phyloP scores from a whole-genome alignment of 2,113 vertebrate species.

The Engraulis encrasicolus region DNA sequence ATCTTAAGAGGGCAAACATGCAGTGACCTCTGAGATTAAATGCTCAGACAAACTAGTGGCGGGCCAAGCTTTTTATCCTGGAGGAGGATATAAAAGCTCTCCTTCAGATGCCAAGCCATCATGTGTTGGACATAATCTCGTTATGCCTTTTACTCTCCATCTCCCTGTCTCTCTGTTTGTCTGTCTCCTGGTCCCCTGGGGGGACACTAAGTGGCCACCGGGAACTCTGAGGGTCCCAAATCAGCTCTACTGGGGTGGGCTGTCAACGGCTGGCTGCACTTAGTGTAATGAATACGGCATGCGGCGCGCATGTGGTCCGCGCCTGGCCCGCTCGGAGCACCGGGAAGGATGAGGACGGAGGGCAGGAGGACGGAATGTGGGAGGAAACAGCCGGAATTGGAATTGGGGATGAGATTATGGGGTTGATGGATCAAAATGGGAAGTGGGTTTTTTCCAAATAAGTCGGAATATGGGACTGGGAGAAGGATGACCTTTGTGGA shows the following conservation, averaged over 20 bases:
- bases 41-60: neutral
- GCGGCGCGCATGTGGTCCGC: too few species aligned
- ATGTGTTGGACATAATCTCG: constrained; percentile 64
- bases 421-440: constrained; percentile 54
- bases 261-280: constrained; percentile 64
- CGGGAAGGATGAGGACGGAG: constrained; percentile 42
- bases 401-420: constrained; percentile 29
- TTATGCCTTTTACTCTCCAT: constrained; percentile 58
- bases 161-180: too few species aligned
- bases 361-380: too few species aligned
- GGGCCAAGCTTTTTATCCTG: neutral
- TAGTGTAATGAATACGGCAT: constrained; percentile 73
- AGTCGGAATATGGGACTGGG: neutral
- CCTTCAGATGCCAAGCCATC: neutral
- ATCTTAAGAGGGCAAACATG: neutral
- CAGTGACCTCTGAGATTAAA: neutral
- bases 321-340: constrained; percentile 34
- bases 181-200: constrained; percentile 61
- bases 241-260: constrained; percentile 68
- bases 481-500: neutral
- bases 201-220: constrained; percentile 61
- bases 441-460: neutral
- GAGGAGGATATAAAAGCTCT: neutral
- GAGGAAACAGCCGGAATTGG: too few species aligned
- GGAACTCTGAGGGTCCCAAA: constrained; percentile 62